Percentiles rank a stretch among this genome's conserved stretches.
These are phyloP conservation scores for Pteromalus puparum DNA, from an alignment of 1,140 invertebrate species.

Conservation along the genomic window DNA sequence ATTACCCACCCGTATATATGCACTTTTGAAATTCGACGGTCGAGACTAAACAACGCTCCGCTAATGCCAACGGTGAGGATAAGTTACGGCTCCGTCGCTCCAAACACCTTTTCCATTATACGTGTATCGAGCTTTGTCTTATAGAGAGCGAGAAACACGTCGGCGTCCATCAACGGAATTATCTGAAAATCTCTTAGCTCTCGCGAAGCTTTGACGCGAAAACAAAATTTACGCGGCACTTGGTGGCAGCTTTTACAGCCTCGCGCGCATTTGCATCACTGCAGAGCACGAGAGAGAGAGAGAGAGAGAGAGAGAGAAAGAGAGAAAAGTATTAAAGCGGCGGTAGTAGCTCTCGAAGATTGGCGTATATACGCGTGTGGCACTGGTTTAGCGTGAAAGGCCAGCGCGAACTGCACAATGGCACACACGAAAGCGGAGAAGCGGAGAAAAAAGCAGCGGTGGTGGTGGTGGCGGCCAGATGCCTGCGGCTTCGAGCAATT, in stretches of 20 bases:
- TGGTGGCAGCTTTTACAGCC: not conserved
- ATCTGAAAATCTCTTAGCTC: not conserved
- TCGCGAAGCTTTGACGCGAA: not conserved
- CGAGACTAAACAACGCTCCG: too few relatives aligned
- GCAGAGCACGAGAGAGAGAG: too few relatives aligned
- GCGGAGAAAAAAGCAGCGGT: not conserved
- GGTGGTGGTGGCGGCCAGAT: slow-evolving; percentile 4
- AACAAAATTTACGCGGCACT: slow-evolving; percentile 1
- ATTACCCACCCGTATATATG: too few relatives aligned
- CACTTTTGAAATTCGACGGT: too few relatives aligned
- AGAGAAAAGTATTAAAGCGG: slow-evolving; percentile 24
- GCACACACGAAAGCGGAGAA: not conserved
- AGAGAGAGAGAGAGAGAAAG: too few relatives aligned
- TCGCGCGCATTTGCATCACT: not conserved
- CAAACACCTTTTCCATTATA: too few relatives aligned
- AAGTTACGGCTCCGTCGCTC: too few relatives aligned
- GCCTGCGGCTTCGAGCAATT: slow-evolving; percentile 4
- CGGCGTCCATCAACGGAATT: not conserved
- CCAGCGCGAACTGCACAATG: not conserved
- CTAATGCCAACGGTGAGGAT: too few relatives aligned
- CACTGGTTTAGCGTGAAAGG: slow-evolving; percentile 5
- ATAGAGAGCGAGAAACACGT: not conserved
- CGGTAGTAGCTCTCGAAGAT: not conserved
- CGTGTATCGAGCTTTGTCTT: not conserved
- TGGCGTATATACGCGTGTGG: not conserved